Conservation (phyloP, 2,888 invertebrate species). For the Ischnus inquisitorius region DNA sequence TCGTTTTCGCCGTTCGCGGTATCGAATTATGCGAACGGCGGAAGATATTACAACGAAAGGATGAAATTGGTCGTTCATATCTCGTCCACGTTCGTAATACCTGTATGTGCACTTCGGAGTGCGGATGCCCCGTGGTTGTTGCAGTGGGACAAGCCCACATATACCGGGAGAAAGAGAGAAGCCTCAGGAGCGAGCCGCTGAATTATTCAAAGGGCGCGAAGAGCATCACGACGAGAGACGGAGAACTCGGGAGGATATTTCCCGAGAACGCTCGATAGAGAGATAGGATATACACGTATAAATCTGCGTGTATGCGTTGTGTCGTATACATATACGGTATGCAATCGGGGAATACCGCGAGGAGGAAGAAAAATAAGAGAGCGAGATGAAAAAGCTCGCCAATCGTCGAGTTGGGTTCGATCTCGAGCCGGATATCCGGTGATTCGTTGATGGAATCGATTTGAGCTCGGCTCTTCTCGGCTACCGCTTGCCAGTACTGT, state of each 20-base stretch:
- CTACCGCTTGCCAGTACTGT: slow-evolving; percentile 65
- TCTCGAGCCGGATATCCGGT: slow-evolving; percentile 72
- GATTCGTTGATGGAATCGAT: slow-evolving; percentile 68
- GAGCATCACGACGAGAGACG: slow-evolving; percentile 39
- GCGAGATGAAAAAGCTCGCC: slow-evolving; percentile 41
- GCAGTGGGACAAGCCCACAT: neutral
- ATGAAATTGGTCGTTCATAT: slow-evolving; percentile 39
- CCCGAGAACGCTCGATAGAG: slow-evolving; percentile 37
- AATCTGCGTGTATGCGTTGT: too few relatives aligned
- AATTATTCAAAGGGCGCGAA: slow-evolving; percentile 60
- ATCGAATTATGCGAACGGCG: slow-evolving; percentile 1
- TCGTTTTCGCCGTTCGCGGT: neutral
- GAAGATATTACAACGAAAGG: slow-evolving; percentile 12
- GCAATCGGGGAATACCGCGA: slow-evolving; percentile 14
- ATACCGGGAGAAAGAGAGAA: neutral
- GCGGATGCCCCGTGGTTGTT: slow-evolving; percentile 10
- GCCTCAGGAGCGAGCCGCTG: slow-evolving; percentile 37
- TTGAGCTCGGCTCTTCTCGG: slow-evolving; percentile 42
- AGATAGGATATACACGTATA: neutral
- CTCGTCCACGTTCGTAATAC: slow-evolving; percentile 6
- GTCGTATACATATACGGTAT: neutral
- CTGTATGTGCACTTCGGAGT: neutral
- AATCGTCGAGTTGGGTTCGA: slow-evolving; percentile 66
- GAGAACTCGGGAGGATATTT: slow-evolving; percentile 20
- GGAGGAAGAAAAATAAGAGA: slow-evolving; percentile 16